Conservation (phyloP, 53 echinoderm and acorn worm species). For the Mesocentrotus franciscanus region DNA sequence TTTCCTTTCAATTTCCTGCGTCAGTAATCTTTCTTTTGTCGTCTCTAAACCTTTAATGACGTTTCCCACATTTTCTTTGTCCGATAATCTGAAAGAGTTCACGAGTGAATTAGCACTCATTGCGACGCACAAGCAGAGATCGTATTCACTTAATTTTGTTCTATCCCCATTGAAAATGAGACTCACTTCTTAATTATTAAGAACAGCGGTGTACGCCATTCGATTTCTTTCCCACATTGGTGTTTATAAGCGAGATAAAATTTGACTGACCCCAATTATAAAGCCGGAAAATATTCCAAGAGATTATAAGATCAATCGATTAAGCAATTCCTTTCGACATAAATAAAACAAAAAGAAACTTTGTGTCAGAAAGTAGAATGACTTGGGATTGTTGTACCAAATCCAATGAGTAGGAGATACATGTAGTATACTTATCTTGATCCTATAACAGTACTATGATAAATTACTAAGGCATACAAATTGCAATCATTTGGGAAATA, state of each 20-base stretch:
- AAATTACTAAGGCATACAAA: too few relatives aligned
- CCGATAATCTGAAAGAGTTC: slow-evolving; percentile 32
- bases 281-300: background rate
- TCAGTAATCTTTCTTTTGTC: background rate
- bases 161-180: background rate
- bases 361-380: background rate
- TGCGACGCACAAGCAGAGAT: background rate
- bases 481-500: too few relatives aligned
- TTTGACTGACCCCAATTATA: background rate
- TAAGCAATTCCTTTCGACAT: background rate
- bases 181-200: background rate
- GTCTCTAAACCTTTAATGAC: slow-evolving; percentile 8
- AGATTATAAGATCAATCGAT: background rate
- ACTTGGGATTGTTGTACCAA: background rate
- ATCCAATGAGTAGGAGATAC: too few relatives aligned
- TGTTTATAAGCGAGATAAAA: background rate
- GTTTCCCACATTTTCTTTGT: slow-evolving; percentile 20
- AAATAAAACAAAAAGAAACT: background rate
- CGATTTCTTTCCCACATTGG: background rate
- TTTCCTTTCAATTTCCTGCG: background rate
- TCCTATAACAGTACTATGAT: too few relatives aligned
- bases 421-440: too few relatives aligned
- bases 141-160: background rate
- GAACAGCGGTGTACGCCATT: background rate
- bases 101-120: background rate